These are phyloP conservation scores for Eupeodes corollae DNA, from an alignment of 1,140 invertebrate genomes.

Conservation along the genomic window DNA sequence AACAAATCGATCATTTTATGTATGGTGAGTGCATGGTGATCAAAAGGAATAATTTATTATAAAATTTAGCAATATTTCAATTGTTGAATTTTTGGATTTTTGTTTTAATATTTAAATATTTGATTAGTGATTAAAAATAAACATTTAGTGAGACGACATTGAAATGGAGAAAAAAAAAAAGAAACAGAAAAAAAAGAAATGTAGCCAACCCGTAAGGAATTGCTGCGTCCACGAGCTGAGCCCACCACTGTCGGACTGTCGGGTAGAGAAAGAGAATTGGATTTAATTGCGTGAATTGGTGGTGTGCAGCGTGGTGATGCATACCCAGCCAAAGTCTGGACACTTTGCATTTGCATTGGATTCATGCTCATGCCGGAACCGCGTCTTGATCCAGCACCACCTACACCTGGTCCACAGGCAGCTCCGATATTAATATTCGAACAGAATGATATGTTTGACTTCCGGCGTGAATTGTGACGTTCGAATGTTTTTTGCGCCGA, in stretches of 20 bases:
- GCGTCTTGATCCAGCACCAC: slow-evolving; percentile 40
- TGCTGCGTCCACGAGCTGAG: slow-evolving; percentile 65
- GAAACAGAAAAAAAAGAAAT: slow-evolving; percentile 14
- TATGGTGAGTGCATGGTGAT: slow-evolving; percentile 4
- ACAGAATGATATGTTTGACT: slow-evolving; percentile 82
- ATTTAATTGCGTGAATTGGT: slow-evolving; percentile 63
- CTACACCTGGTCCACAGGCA: slow-evolving; percentile 35
- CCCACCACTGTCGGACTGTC: slow-evolving; percentile 72
- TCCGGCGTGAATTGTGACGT: slow-evolving; percentile 76
- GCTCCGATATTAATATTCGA: slow-evolving; percentile 61
- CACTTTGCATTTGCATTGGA: slow-evolving; percentile 37
- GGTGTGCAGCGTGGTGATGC: slow-evolving; percentile 54
- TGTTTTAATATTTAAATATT: neutral
- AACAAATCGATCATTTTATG: neutral
- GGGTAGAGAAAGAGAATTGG: slow-evolving; percentile 75
- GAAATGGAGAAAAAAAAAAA: neutral
- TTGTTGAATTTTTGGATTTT: slow-evolving; percentile 1
- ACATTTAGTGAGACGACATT: slow-evolving; percentile 1
- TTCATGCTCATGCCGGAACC: slow-evolving; percentile 45
- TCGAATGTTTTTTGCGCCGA: slow-evolving; percentile 90
- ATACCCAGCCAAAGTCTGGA: slow-evolving; percentile 49
- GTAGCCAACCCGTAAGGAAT: slow-evolving; percentile 61
- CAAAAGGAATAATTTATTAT: neutral
- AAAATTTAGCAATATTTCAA: slow-evolving; percentile 5
- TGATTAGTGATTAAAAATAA: slow-evolving; percentile 1